phyloP scores from a whole-genome alignment of 2,113 vertebrate species.

The Melospiza georgiana region DNA sequence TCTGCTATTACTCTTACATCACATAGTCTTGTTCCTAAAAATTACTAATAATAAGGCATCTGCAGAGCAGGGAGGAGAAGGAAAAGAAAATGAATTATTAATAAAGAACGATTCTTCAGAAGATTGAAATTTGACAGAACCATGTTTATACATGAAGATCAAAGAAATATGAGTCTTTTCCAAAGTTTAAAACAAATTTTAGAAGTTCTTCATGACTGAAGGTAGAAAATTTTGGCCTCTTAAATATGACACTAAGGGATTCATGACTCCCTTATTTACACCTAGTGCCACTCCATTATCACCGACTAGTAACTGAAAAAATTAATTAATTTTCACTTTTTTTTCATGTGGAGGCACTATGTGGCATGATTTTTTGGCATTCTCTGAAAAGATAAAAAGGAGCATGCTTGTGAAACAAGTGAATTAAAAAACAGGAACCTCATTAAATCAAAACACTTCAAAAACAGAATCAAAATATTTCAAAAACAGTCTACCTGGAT shows the following conservation, averaged over 20 bases:
- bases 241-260: background rate
- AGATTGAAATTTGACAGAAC: background rate
- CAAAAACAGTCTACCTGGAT: background rate
- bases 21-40: background rate
- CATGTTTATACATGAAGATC: background rate
- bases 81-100: background rate
- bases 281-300: background rate
- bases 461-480: too few species aligned
- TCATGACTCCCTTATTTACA: background rate
- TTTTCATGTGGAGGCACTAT: background rate
- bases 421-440: background rate
- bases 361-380: background rate
- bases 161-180: background rate
- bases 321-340: background rate
- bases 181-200: background rate
- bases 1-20: background rate
- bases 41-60: conserved; percentile 17
- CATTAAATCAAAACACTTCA: background rate
- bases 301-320: background rate
- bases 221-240: background rate
- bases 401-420: background rate
- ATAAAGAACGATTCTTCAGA: background rate
- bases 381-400: background rate
- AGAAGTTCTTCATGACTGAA: background rate
- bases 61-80: background rate